Base-by-base conservation (phyloP, 2,113 vertebrate genomes). In the Arizona elegans region DNA sequence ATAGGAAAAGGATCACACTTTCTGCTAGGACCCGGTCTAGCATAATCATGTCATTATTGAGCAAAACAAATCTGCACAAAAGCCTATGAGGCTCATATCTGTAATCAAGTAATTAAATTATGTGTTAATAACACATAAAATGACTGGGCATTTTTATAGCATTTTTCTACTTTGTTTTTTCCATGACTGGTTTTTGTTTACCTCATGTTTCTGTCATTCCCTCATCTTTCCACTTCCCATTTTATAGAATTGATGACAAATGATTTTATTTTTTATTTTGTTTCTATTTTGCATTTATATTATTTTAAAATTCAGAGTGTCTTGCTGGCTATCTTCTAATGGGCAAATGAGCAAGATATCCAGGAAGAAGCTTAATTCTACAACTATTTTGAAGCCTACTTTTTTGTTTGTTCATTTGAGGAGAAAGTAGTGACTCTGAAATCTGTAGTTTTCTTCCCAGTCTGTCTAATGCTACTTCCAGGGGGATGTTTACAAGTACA, bases 361-460 rank as follows among this genome's bases (percentile, higher is more conserved):
- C 47, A 23, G 86, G 29, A 9, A 12, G 29, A 52, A 65, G 8
- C 23, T 56, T 0, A 47, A 13, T 88, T 75, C n/a, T 88, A 9
- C 38, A 26, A 88, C 29, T 5, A 8, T 70, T 65, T 17, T 53
- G 47, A 54, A 88, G n/a, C 50, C 19, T 38, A 29, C 9, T 43
- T n/a, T 75, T 89, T 55, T 19, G 11, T 29, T 75, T 75, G n/a
- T 33, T 75, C 26, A 13, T 56, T 87, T 70, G 58, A 17, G 47
- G 8, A 65, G n/a, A 88, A 88, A 54, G 29, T 81, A 88, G 24
- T 92, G 54, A 92, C 11, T 88, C 15, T 88, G 91, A 88, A 92
- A 92, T 24, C 52, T 92, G 91, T 33, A 55, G 23, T 53, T 81
- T 24, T 81, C 26, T 26, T 92, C 10, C 19, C 26, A 33, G 23